These are phyloP conservation scores for Drosophila truncata DNA, from an alignment of 1,140 invertebrate genomes.

Conservation along the genomic window DNA sequence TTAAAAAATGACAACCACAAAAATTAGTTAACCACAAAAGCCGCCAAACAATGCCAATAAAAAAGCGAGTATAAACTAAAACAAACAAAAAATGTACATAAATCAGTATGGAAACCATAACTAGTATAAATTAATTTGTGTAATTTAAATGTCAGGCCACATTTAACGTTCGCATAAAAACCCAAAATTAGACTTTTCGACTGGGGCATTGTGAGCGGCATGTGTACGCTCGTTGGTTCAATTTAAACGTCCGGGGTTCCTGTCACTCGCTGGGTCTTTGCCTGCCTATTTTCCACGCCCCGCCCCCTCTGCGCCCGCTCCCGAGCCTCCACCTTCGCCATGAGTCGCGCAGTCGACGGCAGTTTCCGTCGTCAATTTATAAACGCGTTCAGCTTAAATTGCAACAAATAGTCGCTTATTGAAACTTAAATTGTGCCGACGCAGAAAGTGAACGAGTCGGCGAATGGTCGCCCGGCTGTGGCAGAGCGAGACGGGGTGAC, in stretches of 20 bases:
- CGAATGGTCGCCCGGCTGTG: slow-evolving; percentile 6
- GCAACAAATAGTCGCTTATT: slow-evolving; percentile 84
- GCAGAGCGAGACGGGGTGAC: slow-evolving; percentile 36
- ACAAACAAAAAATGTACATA: slow-evolving; percentile 37
- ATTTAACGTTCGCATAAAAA: slow-evolving; percentile 41
- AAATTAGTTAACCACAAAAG: slow-evolving; percentile 71
- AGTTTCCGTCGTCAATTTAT: slow-evolving; percentile 80
- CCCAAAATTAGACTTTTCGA: slow-evolving; percentile 47
- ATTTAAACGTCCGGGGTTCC: slow-evolving; percentile 53
- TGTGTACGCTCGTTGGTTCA: slow-evolving; percentile 43
- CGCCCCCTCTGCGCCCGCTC: not conserved
- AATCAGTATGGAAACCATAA: slow-evolving; percentile 50
- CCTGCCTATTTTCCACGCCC: slow-evolving; percentile 40
- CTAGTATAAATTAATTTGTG: slow-evolving; percentile 77
- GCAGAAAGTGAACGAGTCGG: slow-evolving; percentile 62
- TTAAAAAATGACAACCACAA: slow-evolving; percentile 63
- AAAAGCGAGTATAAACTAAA: slow-evolving; percentile 5
- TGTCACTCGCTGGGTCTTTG: slow-evolving; percentile 48
- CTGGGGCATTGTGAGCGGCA: slow-evolving; percentile 32
- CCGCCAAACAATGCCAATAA: slow-evolving; percentile 18
- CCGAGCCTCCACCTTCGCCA: not conserved
- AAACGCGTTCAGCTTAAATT: slow-evolving; percentile 83
- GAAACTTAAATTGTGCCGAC: slow-evolving; percentile 84
- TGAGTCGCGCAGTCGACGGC: slow-evolving; percentile 50
- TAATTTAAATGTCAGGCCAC: slow-evolving; percentile 67